These are phyloP conservation scores for Cyphomyrmex costatus DNA, from an alignment of 1,140 invertebrate genomes.

Conservation along the genomic window DNA sequence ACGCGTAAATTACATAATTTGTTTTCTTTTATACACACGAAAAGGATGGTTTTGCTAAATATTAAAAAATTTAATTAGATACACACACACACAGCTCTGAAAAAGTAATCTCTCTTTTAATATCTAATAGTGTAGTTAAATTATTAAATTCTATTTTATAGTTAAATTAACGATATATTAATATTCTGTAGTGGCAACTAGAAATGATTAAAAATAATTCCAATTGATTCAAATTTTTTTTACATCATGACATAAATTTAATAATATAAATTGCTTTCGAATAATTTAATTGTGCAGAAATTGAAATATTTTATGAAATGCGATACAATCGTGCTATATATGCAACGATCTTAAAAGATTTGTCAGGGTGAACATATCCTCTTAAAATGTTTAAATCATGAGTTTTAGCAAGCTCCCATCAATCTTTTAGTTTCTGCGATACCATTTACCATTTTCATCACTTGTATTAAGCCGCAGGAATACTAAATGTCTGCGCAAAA, in stretches of 20 bases:
- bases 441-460: background rate
- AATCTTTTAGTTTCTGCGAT: background rate
- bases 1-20: background rate
- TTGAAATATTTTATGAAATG: background rate
- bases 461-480: background rate
- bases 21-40: background rate
- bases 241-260: too few species aligned
- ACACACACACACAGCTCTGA: too few species aligned
- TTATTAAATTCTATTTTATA: too few species aligned
- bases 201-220: too few species aligned
- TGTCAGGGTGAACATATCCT: background rate
- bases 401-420: background rate
- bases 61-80: too few species aligned
- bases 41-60: too few species aligned
- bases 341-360: background rate
- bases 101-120: too few species aligned
- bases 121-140: too few species aligned
- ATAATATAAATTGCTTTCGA: background rate
- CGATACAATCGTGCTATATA: background rate
- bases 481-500: background rate
- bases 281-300: background rate
- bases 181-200: too few species aligned
- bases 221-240: too few species aligned
- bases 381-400: conserved; percentile 20
- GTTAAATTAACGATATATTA: too few species aligned